Evolutionary conservation across 2,888 invertebrate genomes (phyloP).

Genomic region (Xanthorhoe spadicearia): DNA sequence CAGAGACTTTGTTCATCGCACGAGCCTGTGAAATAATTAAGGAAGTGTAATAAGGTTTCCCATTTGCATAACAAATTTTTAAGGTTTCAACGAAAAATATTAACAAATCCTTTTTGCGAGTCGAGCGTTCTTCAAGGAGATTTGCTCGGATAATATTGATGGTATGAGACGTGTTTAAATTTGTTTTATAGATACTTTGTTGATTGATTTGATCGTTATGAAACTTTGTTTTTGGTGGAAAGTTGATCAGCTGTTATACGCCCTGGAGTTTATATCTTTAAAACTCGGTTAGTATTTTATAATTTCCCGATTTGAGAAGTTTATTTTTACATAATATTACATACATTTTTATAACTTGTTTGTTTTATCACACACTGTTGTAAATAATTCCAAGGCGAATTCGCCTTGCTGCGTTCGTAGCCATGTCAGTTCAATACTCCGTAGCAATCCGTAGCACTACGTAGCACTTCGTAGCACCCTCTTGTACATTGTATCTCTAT

Average conservation of each 20-base stretch:
- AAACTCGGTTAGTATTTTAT: background rate
- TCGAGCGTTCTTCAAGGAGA: slow-evolving; percentile 52
- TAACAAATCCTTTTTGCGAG: slow-evolving; percentile 69
- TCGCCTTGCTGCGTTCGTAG: background rate
- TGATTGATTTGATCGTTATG: slow-evolving; percentile 17
- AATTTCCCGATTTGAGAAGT: background rate
- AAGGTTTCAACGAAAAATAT: slow-evolving; percentile 62
- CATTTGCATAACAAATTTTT: slow-evolving; percentile 77
- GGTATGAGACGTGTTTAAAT: slow-evolving; percentile 7
- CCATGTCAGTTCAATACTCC: slow-evolving; percentile 15
- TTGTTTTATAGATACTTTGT: slow-evolving; percentile 33
- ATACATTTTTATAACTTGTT: background rate
- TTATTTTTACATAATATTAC: background rate
- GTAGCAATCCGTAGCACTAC: slow-evolving; percentile 18
- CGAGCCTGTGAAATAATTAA: slow-evolving; percentile 76
- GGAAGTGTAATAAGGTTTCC: slow-evolving; percentile 76
- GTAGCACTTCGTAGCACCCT: slow-evolving; percentile 22
- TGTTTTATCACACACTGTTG: background rate
- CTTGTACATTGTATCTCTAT: slow-evolving; percentile 25
- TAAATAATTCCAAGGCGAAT: background rate
- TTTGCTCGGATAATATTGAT: slow-evolving; percentile 45
- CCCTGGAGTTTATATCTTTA: background rate
- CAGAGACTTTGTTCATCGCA: slow-evolving; percentile 64
- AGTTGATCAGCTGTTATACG: background rate
- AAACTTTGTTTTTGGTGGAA: background rate